Base-by-base conservation (phyloP, 2,113 vertebrate genomes). In the Esox niger region DNA sequence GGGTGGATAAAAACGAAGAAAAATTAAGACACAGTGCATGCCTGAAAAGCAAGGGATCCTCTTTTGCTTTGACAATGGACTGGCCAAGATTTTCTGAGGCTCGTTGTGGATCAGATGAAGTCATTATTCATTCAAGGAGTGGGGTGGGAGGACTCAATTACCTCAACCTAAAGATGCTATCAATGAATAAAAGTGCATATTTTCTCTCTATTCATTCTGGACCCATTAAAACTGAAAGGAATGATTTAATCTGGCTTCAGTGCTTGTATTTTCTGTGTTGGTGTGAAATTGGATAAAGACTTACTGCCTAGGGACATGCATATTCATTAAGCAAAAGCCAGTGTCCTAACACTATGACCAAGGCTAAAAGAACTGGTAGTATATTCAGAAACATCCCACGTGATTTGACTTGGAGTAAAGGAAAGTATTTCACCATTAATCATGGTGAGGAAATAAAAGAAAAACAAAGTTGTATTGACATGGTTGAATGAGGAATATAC, bases 91-190 rank as follows among this genome's bases (percentile, higher is more conserved):
- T 92, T 85, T 94, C 77, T 91, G 91, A 93, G 93, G 92, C 92
- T 94, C 89, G 82, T 79, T 38, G 49, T 67, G 85, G 87, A 89
- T 90, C 94, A 93, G 94, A 97, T 97, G 94, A 96, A 98, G 95
- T 95, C 94, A 95, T 98, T 97, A 97, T 92, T 97, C 94, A 95
- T 95, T 95, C 95, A 94, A 93, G 94, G 94, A 93, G 86, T 79
- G 55, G 67, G 66, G 76, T 91, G 90, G 92, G 91, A 93, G 90
- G 95, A 95, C 95, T 96, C 95, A 95, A 97, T 99, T 97, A 98
- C 95, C 92, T 94, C 95, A 92, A 95, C 90, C 93, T 95, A 93
- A 95, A 96, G 95, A 97, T 95, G 94, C 93, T 96, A 98, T 98
- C 95, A 95, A 93, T 94, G 96, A 96, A 96, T 95, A 93, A 94